Percentiles rank a stretch among this genome's conserved stretches.
Evolutionary conservation across 1,140 invertebrate species (phyloP).

Genomic region (Schlechtendalia chinensis): DNA sequence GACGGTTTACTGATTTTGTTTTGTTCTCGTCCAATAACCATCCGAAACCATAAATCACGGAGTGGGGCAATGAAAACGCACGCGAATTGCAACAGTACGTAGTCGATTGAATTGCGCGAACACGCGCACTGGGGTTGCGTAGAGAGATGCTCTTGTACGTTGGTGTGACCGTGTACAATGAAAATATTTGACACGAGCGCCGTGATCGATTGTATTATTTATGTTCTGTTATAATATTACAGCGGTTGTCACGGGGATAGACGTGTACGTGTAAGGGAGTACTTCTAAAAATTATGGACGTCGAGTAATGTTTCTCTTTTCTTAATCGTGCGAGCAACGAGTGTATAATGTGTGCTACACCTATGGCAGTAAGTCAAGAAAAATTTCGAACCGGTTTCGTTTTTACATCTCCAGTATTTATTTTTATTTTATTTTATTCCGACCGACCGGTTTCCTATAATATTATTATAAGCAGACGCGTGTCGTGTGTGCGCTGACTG

Average conservation of each 20-base stretch:
- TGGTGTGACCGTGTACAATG: too few relatives aligned
- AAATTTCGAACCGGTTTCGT: conserved; percentile 5
- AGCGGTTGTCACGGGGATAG: not conserved
- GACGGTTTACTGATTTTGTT: not conserved
- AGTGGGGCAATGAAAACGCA: not conserved
- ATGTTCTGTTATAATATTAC: not conserved
- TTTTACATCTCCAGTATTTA: not conserved
- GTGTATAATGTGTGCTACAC: not conserved
- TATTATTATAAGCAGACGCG: too few relatives aligned
- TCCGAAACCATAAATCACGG: not conserved
- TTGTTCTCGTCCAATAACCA: not conserved
- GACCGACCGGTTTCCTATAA: conserved; percentile 12
- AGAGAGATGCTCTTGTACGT: too few relatives aligned
- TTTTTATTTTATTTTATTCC: too few relatives aligned
- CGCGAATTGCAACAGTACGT: not conserved
- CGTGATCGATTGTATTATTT: not conserved
- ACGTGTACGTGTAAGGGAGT: not conserved
- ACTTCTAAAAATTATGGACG: not conserved
- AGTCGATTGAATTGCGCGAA: not conserved
- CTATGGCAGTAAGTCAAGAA: not conserved
- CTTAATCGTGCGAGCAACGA: not conserved
- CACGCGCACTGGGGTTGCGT: not conserved
- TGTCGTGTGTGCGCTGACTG: not conserved
- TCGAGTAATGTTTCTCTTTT: not conserved
- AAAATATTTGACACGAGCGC: not conserved